Percentiles rank a stretch among this genome's conserved stretches.
Evolutionary conservation across 2,888 invertebrate species (phyloP).

Genomic region (Athalia cordata): DNA sequence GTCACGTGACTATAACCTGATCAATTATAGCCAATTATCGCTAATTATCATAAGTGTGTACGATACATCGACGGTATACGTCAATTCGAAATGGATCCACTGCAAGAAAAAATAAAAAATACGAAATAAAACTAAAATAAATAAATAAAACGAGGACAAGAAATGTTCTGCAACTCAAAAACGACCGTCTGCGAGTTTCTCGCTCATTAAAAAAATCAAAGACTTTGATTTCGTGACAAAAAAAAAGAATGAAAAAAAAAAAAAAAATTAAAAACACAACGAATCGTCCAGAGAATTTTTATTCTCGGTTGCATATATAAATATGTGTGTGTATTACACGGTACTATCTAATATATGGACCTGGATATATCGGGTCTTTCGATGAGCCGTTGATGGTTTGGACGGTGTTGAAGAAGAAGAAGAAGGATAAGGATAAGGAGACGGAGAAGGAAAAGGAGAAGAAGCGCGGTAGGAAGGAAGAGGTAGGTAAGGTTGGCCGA

Average conservation of each 20-base stretch:
- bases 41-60: too few species aligned
- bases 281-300: too few species aligned
- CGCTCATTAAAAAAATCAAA: neutral
- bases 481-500: slow-evolving; percentile 60
- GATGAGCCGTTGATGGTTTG: slow-evolving; percentile 36
- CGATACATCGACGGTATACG: too few species aligned
- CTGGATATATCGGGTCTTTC: neutral
- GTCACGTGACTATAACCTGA: too few species aligned
- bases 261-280: too few species aligned
- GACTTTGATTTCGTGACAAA: neutral
- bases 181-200: neutral
- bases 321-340: too few species aligned
- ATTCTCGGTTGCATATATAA: too few species aligned
- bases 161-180: neutral
- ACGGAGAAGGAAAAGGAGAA: slow-evolving; percentile 38
- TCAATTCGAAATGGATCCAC: too few species aligned
- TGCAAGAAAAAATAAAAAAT: too few species aligned
- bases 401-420: slow-evolving; percentile 51
- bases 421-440: slow-evolving; percentile 40
- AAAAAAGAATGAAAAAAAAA: too few species aligned
- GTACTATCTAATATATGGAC: neutral
- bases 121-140: too few species aligned
- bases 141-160: neutral
- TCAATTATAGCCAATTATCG: too few species aligned
- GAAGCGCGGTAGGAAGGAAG: slow-evolving; percentile 44